A percentile compares a stretch with the other conserved stretches of the same genome.
Conservation (phyloP, 2,797 vertebrate genomes). For the Parotocinclus haroldoi region DNA sequence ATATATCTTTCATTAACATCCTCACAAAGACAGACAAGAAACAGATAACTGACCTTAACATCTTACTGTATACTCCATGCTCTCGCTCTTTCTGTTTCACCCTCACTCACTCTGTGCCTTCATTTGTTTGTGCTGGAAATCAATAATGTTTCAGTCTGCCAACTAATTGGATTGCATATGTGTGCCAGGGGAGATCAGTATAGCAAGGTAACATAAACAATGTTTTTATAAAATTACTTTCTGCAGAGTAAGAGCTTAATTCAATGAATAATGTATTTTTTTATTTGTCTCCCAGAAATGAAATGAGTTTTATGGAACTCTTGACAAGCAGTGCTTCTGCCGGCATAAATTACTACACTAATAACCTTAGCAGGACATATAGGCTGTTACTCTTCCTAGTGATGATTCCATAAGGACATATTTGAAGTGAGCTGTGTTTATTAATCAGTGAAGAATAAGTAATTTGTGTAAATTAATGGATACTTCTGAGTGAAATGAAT, state of each 20-base stretch:
- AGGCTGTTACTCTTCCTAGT: conserved; percentile 70
- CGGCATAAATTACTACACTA: conserved; percentile 55
- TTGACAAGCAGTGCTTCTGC: conserved; percentile 31
- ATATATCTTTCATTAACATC: conserved; percentile 18
- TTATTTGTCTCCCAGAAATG: conserved; percentile 39
- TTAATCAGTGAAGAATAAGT: conserved; percentile 77
- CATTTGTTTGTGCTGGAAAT: conserved; percentile 52
- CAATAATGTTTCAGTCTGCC: conserved; percentile 65
- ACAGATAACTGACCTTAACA: conserved; percentile 21
- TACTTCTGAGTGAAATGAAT: conserved; percentile 71
- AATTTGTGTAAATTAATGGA: conserved; percentile 70
- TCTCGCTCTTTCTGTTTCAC: conserved; percentile 6
- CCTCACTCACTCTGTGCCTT: not conserved
- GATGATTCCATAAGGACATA: conserved; percentile 62
- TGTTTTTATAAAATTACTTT: conserved; percentile 68
- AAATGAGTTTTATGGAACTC: conserved; percentile 43
- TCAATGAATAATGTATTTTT: conserved; percentile 53
- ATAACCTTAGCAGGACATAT: conserved; percentile 66
- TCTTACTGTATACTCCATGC: conserved; percentile 1
- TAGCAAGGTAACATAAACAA: conserved; percentile 65
- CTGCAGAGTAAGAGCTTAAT: conserved; percentile 56
- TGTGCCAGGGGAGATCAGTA: conserved; percentile 62
- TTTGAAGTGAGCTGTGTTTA: conserved; percentile 63
- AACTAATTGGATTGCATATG: conserved; percentile 70
- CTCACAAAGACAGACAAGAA: conserved; percentile 17